Percentiles rank a stretch among this genome's conserved stretches.
Evolutionary conservation across 1,140 invertebrate genomes (phyloP).

Genomic region (Scaptodrosophila lebanonensis): DNA sequence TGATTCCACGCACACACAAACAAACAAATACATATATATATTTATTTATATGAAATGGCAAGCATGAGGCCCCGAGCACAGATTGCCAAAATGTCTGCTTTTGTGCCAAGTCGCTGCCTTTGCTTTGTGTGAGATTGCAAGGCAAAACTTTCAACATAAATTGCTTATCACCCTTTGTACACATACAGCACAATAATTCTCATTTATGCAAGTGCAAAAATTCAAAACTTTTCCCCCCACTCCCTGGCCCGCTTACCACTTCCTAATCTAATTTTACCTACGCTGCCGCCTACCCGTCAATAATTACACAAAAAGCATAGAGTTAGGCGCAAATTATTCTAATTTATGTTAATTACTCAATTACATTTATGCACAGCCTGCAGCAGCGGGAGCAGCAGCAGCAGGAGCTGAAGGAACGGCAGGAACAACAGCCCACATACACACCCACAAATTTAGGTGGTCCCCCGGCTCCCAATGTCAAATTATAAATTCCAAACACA

Average conservation of each 20-base stretch:
- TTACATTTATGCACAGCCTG: constrained; percentile 62
- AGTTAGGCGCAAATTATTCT: constrained; percentile 67
- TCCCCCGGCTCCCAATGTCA: constrained; percentile 26
- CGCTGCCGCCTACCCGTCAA: constrained; percentile 73
- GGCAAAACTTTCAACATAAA: constrained; percentile 59
- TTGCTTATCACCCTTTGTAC: constrained; percentile 52
- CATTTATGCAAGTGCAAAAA: constrained; percentile 9
- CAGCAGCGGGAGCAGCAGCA: constrained; percentile 18
- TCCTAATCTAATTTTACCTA: no score
- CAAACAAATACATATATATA: constrained; percentile 10
- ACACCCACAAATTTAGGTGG: background rate
- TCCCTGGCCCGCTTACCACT: no score
- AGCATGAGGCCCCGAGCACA: no score
- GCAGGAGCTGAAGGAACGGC: constrained; percentile 4
- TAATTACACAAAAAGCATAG: constrained; percentile 52
- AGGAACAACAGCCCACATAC: background rate
- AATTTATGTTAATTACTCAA: constrained; percentile 77
- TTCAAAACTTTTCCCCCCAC: no score
- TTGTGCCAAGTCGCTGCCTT: no score
- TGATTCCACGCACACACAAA: constrained; percentile 26
- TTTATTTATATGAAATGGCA: no score
- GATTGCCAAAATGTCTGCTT: no score
- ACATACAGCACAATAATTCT: constrained; percentile 9
- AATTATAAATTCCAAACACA: constrained; percentile 77
- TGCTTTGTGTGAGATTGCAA: no score